phyloP scores from a whole-genome alignment of 2,797 vertebrate species.

The Diplodus sargus region DNA sequence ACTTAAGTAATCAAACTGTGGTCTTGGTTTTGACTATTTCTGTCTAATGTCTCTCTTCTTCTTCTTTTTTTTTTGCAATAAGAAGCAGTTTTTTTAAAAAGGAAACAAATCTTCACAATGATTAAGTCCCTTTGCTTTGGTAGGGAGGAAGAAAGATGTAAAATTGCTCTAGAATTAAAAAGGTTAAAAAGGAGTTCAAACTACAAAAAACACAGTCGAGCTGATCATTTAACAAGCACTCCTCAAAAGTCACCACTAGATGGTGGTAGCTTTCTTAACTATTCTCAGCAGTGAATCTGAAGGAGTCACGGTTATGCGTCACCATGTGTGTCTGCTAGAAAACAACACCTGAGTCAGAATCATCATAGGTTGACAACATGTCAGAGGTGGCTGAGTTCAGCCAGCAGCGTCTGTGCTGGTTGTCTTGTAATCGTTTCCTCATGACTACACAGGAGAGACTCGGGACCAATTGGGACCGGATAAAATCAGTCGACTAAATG shows the following conservation, averaged over 20 bases:
- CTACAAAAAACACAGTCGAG: not conserved
- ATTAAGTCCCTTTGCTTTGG: not conserved
- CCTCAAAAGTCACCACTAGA: constrained; percentile 48
- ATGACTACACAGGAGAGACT: not conserved
- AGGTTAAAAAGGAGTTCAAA: not conserved
- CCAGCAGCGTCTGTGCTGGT: not conserved
- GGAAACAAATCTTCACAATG: no score
- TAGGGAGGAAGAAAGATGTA: not conserved
- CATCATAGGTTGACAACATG: not conserved
- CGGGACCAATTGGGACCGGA: not conserved
- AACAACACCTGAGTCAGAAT: constrained; percentile 5
- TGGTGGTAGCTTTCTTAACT: constrained; percentile 34
- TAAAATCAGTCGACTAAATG: not conserved
- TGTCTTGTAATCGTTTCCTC: not conserved
- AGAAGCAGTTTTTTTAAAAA: not conserved
- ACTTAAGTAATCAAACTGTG: not conserved
- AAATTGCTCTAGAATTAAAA: not conserved
- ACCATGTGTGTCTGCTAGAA: not conserved
- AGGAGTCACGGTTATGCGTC: not conserved
- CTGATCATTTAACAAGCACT: not conserved
- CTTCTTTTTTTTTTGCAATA: not conserved
- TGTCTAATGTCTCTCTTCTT: not conserved
- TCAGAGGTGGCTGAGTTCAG: constrained; percentile 18
- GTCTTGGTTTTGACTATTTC: not conserved
- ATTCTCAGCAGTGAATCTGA: not conserved